Base-by-base conservation (phyloP, 2,888 invertebrate species). In the Helobdella robusta region DNA sequence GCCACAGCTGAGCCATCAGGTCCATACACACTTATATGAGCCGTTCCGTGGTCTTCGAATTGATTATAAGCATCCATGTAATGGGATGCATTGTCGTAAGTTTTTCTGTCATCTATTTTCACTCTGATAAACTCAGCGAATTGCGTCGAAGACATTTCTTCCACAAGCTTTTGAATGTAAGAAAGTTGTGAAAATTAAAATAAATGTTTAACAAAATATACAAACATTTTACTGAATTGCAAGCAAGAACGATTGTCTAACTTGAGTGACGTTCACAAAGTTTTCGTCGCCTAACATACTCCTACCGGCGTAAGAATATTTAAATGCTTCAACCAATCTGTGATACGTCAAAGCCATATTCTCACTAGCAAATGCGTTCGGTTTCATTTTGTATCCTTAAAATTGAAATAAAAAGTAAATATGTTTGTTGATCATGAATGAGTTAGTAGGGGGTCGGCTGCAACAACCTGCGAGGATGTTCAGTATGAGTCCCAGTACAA, bases 271-370 rank as follows among this genome's bases (percentile, higher is more conserved):
- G 46, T 73, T 59, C 8, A 68, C 67, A 67, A 70, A 75, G n/a
- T 66, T 68, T 2, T 73, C 82, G 81, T 95, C 95, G 0, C 89
- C 94, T 69, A 97, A 81, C 70, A 86, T 84, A 0, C 89, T 88
- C 71, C 94, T 83, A 75, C 86, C 85, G 1, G 89, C 93, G 78
- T 88, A 93, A 23, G 88, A 92, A 81, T 87, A 93, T 78, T 97
- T 97, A 80, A 91, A 89, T 4, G 88, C 84, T 78, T 97, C 95
- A 8, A 88, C 82, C 70, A 91, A 83, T 69, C 90, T 85, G 73
- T 97, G 95, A 83, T 88, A 88, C 0, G 88, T 87, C 0, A 77
- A 69, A 3, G 74, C 71, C 63, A 74, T 74, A 5, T 70, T 46
- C 20, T 67, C 66, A 4, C 20, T 50, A 1, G n/a, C 50, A 25